phyloP scores from a whole-genome alignment of 2,113 vertebrate genomes.

The Mus pahari region DNA sequence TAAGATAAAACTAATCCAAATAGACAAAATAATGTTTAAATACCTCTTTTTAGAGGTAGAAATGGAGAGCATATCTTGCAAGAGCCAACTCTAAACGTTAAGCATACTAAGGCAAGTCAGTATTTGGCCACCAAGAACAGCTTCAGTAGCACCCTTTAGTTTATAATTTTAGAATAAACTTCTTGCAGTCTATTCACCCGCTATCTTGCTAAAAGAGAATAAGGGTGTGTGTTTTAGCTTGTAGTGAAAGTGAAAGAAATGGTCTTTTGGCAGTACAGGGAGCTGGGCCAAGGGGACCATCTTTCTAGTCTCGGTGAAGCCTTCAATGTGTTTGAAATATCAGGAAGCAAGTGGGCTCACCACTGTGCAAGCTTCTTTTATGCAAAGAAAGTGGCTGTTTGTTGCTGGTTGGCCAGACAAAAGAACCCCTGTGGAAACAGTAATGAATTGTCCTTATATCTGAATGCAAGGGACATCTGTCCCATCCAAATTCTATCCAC shows the following conservation, averaged over 20 bases:
- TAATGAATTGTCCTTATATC: neutral
- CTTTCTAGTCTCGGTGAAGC: neutral
- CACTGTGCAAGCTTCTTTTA: neutral
- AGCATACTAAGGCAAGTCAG: neutral
- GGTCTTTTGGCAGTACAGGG: neutral
- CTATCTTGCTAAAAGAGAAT: neutral
- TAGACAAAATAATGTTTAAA: neutral
- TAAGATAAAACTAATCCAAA: neutral
- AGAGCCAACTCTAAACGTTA: neutral
- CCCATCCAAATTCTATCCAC: neutral
- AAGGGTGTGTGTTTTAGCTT: neutral
- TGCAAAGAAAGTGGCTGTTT: constrained; percentile 4
- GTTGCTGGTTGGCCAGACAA: neutral
- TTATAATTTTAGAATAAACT: neutral
- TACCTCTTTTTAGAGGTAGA: neutral
- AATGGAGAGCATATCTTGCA: neutral
- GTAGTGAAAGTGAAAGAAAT: neutral
- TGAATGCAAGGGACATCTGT: neutral
- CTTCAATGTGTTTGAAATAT: neutral
- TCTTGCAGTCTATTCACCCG: neutral
- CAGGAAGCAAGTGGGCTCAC: neutral
- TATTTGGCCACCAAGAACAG: neutral
- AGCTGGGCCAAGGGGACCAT: neutral
- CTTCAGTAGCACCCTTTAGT: neutral
- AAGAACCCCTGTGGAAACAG: neutral